Conservation (phyloP, 2,113 vertebrate species). For the Hiodon tergisus region DNA sequence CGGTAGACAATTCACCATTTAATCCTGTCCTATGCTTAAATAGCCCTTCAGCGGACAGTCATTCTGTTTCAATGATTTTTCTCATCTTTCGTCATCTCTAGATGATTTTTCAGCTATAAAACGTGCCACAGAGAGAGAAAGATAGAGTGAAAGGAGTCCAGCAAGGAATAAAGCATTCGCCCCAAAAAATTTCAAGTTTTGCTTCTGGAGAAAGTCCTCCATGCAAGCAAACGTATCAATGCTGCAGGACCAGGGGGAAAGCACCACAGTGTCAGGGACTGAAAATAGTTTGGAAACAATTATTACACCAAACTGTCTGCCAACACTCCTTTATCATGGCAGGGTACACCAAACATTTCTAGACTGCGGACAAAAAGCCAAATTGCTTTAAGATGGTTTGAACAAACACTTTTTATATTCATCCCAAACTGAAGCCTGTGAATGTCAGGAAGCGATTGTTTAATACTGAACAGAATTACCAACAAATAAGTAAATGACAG, state of each 20-base stretch:
- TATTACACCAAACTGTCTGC: constrained; percentile 47
- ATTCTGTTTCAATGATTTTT: too few relatives aligned
- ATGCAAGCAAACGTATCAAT: neutral
- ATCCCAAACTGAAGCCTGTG: neutral
- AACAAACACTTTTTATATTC: neutral
- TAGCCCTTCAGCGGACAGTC: too few relatives aligned
- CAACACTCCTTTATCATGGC: constrained; percentile 50
- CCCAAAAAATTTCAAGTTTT: too few relatives aligned
- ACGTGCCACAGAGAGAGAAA: too few relatives aligned
- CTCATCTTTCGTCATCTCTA: too few relatives aligned
- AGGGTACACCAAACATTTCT: constrained; percentile 59
- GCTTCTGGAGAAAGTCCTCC: neutral
- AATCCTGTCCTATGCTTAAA: too few relatives aligned
- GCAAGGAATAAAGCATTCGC: too few relatives aligned
- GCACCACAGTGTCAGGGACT: neutral
- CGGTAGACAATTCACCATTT: too few relatives aligned
- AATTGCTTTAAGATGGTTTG: constrained; percentile 40
- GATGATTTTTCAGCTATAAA: too few relatives aligned
- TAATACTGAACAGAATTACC: too few relatives aligned
- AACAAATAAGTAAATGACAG: neutral
- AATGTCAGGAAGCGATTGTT: too few relatives aligned
- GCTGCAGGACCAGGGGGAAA: neutral
- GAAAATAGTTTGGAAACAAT: constrained; percentile 50
- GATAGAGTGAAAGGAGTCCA: too few relatives aligned
- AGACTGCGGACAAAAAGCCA: constrained; percentile 54